Percentiles rank a stretch among this genome's conserved stretches.
Conservation (phyloP, 1,140 invertebrate genomes). For the Brevipalpus yothersi region DNA sequence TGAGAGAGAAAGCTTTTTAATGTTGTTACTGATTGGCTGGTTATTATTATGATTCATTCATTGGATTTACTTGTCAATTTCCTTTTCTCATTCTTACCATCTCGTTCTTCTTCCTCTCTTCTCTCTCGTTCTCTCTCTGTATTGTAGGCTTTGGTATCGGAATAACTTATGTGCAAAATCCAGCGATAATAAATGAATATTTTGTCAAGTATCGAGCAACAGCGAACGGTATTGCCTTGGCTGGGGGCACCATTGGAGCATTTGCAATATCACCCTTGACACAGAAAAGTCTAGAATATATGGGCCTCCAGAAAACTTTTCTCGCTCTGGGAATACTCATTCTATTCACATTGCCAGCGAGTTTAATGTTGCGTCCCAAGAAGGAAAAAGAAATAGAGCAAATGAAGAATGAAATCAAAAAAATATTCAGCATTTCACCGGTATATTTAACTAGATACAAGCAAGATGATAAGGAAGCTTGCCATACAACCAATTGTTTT, state of each 20-base stretch:
- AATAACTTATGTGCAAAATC: slow-evolving; percentile 16
- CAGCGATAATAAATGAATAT: slow-evolving; percentile 19
- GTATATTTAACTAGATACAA: not conserved
- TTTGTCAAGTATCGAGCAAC: slow-evolving; percentile 17
- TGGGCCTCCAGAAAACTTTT: not conserved
- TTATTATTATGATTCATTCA: too few relatives aligned
- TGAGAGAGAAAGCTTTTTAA: too few relatives aligned
- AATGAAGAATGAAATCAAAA: not conserved
- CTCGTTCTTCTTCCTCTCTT: not conserved
- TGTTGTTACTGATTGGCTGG: too few relatives aligned
- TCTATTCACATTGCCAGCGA: not conserved
- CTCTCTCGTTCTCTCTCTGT: too few relatives aligned
- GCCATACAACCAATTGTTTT: not conserved
- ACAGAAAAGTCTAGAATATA: not conserved
- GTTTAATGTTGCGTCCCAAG: not conserved
- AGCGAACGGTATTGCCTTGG: slow-evolving; percentile 15
- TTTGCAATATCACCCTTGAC: not conserved
- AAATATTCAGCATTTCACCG: not conserved
- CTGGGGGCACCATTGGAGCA: not conserved
- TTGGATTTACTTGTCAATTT: too few relatives aligned
- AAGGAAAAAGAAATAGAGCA: not conserved
- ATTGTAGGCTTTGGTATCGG: slow-evolving; percentile 17
- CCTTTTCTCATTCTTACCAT: not conserved
- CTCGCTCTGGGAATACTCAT: not conserved
- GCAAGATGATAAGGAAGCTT: not conserved